phyloP scores from a whole-genome alignment of 2,797 vertebrate genomes.

The Diglossa cyanea region DNA sequence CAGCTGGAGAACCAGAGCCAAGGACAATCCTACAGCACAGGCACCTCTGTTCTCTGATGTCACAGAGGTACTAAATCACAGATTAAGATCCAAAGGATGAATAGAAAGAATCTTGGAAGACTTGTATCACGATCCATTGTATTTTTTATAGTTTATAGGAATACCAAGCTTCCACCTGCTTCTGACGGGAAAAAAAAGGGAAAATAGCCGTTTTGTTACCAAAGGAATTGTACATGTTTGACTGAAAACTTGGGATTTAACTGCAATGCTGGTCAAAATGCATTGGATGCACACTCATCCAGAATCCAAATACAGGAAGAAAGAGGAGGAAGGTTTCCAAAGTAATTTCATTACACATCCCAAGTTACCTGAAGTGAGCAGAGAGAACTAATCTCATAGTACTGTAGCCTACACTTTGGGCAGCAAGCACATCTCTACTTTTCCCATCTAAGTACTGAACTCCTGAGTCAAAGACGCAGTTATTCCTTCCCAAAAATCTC shows the following conservation, averaged over 20 bases:
- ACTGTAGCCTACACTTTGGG: neutral
- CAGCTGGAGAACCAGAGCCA: neutral
- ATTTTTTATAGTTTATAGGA: neutral
- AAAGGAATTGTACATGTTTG: neutral
- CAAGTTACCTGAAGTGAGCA: neutral
- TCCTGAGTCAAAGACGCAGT: neutral
- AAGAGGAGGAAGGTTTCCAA: neutral
- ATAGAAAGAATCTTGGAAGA: neutral
- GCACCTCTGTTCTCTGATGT: neutral
- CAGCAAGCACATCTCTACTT: neutral
- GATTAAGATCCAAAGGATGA: neutral
- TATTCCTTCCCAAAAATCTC: neutral
- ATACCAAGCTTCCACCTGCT: neutral
- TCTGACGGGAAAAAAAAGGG: neutral
- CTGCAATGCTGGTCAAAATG: slow-evolving; percentile 15
- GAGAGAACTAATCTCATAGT: neutral
- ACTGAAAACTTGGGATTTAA: neutral
- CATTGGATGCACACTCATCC: neutral
- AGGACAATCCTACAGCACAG: neutral
- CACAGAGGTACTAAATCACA: neutral
- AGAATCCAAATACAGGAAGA: neutral
- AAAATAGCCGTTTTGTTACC: neutral
- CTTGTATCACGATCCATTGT: neutral
- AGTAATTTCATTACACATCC: neutral
- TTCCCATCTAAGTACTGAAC: neutral